Evolutionary conservation across 2,888 invertebrate genomes (phyloP), one percentile per base, ranked within the genome.

Genomic region (Harpalus rubripes): DNA sequence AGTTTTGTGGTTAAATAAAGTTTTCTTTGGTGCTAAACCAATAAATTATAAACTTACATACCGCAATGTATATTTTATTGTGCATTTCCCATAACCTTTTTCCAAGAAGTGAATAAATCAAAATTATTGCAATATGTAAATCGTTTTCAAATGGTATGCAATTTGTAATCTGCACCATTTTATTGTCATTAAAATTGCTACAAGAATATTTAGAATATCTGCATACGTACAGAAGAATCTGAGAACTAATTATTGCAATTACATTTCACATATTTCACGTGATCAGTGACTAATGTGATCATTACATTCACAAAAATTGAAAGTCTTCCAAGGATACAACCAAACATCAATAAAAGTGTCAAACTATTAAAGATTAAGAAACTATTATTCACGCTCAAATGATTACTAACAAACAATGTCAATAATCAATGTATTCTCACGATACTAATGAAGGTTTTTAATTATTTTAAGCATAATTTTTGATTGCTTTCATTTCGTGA

Each of bases 361-460:
- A 18, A 61, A 61, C 5, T 61, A 1, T 12, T 12, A 56, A 56
- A 56, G 7, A 56, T 56, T 15, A 56, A 56, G 56, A 18, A 15
- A 61, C 15, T 15, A 8, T 18, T 61, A 18, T 61, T 16, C 18
- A 22, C 10, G 63, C 22, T 26, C 22, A 6, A 18, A 16, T 18
- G 7, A 16, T 15, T 56, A 15, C 8, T 12, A n/a, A 56, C 10
- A 56, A 3, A n/a, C 56, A 32, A 32, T 32, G 12, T 26, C 26
- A 63, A 68, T 68, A 68, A 68, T 68, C 68, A 68, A 68, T 68
- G 32, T 41, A 68, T 68, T 68, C 68, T 68, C 68, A 68, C 68
- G 68, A 68, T 39, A 15, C 7, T 68, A 68, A 68, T 39, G 68
- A 68, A 68, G 15, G 68, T 68, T 68, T 63, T 68, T 68, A 68